phyloP scores from a whole-genome alignment of 1,140 invertebrate genomes.

The Philaenus spumarius region DNA sequence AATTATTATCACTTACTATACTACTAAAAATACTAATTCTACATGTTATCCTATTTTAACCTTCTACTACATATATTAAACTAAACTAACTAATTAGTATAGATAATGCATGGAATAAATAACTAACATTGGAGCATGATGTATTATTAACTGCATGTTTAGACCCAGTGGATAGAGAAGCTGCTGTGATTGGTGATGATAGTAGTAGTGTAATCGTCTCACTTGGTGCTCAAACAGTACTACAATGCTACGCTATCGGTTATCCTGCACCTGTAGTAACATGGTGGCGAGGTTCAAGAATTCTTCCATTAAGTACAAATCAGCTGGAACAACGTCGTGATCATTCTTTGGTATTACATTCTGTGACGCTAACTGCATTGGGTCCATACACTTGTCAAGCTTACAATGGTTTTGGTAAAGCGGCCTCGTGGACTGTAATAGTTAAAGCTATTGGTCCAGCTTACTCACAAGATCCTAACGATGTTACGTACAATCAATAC shows the following conservation, averaged over 20 bases:
- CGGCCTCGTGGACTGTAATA: slow-evolving; percentile 64
- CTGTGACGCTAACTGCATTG: slow-evolving; percentile 59
- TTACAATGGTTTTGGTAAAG: slow-evolving; percentile 71
- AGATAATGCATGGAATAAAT: not conserved
- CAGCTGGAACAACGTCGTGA: slow-evolving; percentile 67
- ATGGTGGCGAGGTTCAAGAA: slow-evolving; percentile 78
- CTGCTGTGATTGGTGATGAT: slow-evolving; percentile 49
- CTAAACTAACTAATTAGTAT: too few relatives aligned
- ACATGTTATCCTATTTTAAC: too few relatives aligned
- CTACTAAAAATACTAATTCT: too few relatives aligned
- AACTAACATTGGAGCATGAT: slow-evolving; percentile 7
- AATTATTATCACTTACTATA: too few relatives aligned
- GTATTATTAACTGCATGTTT: slow-evolving; percentile 18
- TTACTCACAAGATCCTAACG: slow-evolving; percentile 36
- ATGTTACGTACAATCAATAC: slow-evolving; percentile 34
- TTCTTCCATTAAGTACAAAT: slow-evolving; percentile 59
- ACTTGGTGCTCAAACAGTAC: slow-evolving; percentile 56
- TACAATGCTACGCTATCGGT: slow-evolving; percentile 78
- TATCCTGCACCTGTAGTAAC: slow-evolving; percentile 71
- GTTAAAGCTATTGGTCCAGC: slow-evolving; percentile 62
- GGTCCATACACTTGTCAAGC: slow-evolving; percentile 83
- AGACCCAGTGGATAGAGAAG: slow-evolving; percentile 45
- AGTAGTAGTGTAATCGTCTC: slow-evolving; percentile 56
- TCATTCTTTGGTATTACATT: slow-evolving; percentile 62
- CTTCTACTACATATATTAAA: too few relatives aligned